Conservation (phyloP, 1,140 invertebrate genomes). For the Frieseomelitta varia region DNA sequence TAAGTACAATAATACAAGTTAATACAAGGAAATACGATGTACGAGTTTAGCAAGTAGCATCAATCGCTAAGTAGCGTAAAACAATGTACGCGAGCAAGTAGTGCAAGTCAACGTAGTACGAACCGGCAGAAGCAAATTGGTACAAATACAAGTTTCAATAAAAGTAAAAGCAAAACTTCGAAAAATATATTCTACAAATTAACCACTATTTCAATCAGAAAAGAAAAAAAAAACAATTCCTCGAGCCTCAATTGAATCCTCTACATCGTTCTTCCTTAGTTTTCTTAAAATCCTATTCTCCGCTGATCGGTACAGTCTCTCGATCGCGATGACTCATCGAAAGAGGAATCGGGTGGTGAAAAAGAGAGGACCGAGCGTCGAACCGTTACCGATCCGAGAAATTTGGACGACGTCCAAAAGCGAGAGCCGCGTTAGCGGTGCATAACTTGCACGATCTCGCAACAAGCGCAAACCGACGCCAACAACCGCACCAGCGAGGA, state of each 20-base stretch:
- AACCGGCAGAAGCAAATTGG: too few species aligned
- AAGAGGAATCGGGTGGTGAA: too few species aligned
- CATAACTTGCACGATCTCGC: conserved; percentile 49
- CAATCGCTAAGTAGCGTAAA: too few species aligned
- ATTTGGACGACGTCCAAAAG: conserved; percentile 70
- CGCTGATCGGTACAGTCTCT: neutral
- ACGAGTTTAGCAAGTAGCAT: too few species aligned
- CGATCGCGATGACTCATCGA: neutral
- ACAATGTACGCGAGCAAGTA: too few species aligned
- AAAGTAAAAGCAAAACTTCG: too few species aligned
- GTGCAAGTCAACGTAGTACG: too few species aligned
- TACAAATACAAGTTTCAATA: too few species aligned
- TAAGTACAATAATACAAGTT: too few species aligned
- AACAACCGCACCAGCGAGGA: conserved; percentile 50
- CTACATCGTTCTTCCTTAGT: neutral
- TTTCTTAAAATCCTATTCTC: neutral
- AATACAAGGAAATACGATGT: too few species aligned
- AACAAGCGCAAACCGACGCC: conserved; percentile 19
- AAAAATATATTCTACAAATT: too few species aligned
- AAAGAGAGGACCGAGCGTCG: conserved; percentile 56
- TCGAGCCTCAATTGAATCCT: neutral
- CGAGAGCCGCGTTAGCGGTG: conserved; percentile 6
- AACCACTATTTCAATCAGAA: neutral
- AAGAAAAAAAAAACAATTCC: neutral
- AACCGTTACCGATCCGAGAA: conserved; percentile 65